phyloP scores from a whole-genome alignment of 2,797 vertebrate genomes.

The Otolemur crassicaudatus region DNA sequence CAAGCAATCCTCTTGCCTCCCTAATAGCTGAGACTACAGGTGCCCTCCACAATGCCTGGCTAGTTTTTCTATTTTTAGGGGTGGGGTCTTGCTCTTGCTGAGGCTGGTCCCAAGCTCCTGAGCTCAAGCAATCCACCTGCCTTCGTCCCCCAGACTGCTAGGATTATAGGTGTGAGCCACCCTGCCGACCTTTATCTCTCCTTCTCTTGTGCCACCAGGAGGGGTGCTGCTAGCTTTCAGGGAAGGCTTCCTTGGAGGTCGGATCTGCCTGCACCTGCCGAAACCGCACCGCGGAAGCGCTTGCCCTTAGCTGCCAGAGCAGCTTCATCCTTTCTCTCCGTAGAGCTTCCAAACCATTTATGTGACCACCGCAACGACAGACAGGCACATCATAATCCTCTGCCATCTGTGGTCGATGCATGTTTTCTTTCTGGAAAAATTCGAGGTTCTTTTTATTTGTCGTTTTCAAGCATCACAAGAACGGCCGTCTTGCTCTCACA shows the following conservation, averaged over 20 bases:
- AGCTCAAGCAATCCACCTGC: too few relatives aligned
- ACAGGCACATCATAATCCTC: background rate
- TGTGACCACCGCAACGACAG: constrained; percentile 55
- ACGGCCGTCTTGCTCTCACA: background rate
- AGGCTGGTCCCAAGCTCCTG: too few relatives aligned
- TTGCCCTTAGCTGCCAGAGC: constrained; percentile 34
- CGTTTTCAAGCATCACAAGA: background rate
- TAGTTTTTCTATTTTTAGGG: too few relatives aligned
- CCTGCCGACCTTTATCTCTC: too few relatives aligned
- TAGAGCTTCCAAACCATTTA: constrained; percentile 67
- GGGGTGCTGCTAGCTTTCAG: fast-evolving
- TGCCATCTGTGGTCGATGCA: background rate
- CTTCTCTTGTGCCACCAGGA: background rate
- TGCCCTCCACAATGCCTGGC: too few relatives aligned
- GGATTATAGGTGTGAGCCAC: too few relatives aligned
- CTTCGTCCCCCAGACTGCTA: too few relatives aligned
- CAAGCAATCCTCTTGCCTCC: too few relatives aligned
- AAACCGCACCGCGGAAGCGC: constrained; percentile 34
- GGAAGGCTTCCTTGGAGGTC: background rate
- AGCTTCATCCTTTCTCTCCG: constrained; percentile 68
- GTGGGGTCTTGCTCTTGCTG: too few relatives aligned
- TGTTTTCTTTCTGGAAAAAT: constrained; percentile 30
- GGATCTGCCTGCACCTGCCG: constrained; percentile 34
- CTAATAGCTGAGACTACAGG: too few relatives aligned
- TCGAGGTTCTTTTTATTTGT: background rate